Evolutionary conservation across 2,888 invertebrate genomes (phyloP), one percentile per base, ranked within the genome.

Genomic region (Sipha maydis): DNA sequence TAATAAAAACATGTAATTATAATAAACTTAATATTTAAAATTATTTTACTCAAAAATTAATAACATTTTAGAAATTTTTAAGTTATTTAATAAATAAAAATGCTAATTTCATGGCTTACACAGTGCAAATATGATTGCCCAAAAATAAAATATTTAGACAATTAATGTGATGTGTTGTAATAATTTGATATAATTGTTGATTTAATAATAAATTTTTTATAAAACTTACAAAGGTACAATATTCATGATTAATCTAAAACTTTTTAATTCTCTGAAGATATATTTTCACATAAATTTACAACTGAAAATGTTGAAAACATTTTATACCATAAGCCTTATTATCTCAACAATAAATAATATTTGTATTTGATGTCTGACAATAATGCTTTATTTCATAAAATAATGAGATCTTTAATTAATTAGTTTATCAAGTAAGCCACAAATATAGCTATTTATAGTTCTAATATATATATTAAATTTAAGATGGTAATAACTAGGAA

Each of bases 1-100:
- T 61, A 84, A 61, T 84, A 61, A 61, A 61, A 25, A 79, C 8
- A 28, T 80, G 31, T 48, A 48, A 48, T 14, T 14, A 25, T 17
- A n/a, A 41, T 38, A 67, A 38, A 41, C n/a, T 80, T 38, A 34
- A 76, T 28, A 41, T n/a, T 54, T 73, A n/a, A 73, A 54, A 73
- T 34, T 73, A n/a, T 3, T 73, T 73, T 19, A 73, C 25, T 54
- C n/a, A 54, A 73, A 34, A 73, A 34, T 75, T 38, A 84, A 41
- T 28, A 76, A 76, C 5, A 84, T 25, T 61, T 25, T 19, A 14
- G 34, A 69, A n/a, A 84, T 61, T 67, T 38, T 84, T 75, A 61
- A 56, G 61, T 38, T 9, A 54, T 61, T 34, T 1, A 48, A 82
- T 69, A 82, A 11, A 41, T 21, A 73, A 9, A 75, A 76, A 61